Conservation (phyloP, 2,113 vertebrate species). For the Psilopogon haemacephalus region DNA sequence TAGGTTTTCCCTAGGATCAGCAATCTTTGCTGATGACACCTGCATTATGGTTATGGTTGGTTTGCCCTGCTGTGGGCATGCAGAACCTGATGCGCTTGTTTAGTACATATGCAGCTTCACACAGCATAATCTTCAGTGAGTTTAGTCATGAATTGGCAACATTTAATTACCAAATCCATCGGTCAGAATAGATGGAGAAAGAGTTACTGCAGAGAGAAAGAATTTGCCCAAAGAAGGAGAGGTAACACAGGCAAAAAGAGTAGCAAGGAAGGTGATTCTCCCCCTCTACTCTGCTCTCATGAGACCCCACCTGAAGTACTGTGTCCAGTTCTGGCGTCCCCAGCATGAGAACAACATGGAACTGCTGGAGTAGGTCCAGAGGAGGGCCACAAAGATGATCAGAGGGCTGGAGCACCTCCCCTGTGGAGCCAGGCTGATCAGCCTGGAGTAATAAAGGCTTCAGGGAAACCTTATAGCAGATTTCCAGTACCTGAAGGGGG, state of each 20-base stretch:
- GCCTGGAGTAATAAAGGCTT: no score
- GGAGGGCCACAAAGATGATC: no score
- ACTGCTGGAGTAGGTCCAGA: no score
- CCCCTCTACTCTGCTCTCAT: no score
- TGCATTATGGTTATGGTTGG: not conserved
- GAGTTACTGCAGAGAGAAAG: not conserved
- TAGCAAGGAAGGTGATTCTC: not conserved
- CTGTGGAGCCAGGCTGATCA: no score
- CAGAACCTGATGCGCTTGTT: not conserved
- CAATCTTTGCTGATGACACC: not conserved
- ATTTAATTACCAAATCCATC: slow-evolving; percentile 1
- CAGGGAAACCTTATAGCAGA: no score
- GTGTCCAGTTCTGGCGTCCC: no score
- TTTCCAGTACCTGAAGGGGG: no score
- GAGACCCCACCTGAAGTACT: no score
- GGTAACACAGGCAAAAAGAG: not conserved
- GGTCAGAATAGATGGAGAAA: not conserved
- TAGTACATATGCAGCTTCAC: not conserved
- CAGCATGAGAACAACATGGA: no score
- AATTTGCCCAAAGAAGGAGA: not conserved
- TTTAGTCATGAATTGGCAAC: not conserved
- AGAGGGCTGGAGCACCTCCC: no score
- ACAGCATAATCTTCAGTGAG: not conserved
- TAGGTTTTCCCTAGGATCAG: not conserved
- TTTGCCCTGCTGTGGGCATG: not conserved